These are phyloP conservation scores for Scotopteryx bipunctaria DNA, from an alignment of 2,888 invertebrate genomes.

Conservation along the genomic window DNA sequence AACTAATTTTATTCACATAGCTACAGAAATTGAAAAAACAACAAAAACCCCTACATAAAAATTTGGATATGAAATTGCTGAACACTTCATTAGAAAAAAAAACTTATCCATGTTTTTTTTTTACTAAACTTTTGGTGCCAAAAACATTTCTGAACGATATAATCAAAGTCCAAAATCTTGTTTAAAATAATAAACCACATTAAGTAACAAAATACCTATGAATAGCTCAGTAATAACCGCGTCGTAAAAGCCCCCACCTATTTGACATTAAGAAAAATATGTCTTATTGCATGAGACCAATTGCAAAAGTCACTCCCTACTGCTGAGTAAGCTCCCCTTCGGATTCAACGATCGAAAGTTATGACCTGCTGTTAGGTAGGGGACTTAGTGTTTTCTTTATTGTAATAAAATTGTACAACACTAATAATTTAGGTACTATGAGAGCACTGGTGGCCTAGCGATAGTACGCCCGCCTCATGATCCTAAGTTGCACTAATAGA, in stretches of 20 bases:
- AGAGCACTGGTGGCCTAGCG: too few species aligned
- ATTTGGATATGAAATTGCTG: too few species aligned
- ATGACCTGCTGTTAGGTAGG: slow-evolving; percentile 53
- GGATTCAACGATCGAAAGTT: slow-evolving; percentile 61
- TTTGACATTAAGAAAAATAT: slow-evolving; percentile 61
- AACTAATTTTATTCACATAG: too few species aligned
- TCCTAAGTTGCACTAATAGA: too few species aligned
- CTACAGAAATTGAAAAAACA: too few species aligned
- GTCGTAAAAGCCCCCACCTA: slow-evolving; percentile 52
- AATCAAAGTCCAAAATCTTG: background rate
- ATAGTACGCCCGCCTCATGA: too few species aligned
- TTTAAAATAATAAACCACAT: slow-evolving; percentile 1
- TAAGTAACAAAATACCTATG: slow-evolving; percentile 31
- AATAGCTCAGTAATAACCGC: slow-evolving; percentile 35
- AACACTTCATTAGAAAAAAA: too few species aligned
- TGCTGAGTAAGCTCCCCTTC: slow-evolving; percentile 54
- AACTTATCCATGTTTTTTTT: too few species aligned
- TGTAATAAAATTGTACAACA: too few species aligned
- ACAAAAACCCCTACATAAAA: too few species aligned
- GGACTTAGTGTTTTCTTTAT: slow-evolving; percentile 16
- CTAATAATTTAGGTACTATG: too few species aligned
- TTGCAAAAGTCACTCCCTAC: slow-evolving; percentile 62
- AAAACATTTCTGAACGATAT: background rate
- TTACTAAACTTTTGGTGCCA: too few species aligned
- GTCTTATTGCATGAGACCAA: slow-evolving; percentile 62